Percentiles rank a stretch among this genome's conserved stretches.
phyloP scores from a whole-genome alignment of 2,888 invertebrate genomes.

The Hypolimnas misippus region DNA sequence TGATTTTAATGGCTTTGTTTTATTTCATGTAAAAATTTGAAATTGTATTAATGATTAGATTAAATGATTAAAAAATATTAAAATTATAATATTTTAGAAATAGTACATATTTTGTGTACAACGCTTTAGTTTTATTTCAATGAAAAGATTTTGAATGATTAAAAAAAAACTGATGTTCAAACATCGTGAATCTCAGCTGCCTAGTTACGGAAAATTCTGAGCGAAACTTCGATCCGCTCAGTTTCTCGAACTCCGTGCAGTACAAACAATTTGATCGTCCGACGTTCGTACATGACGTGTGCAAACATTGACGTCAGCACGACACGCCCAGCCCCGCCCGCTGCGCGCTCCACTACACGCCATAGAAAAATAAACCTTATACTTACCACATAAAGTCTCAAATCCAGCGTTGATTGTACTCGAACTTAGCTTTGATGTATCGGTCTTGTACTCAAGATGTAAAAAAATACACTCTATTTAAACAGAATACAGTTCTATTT shows the following conservation, averaged over 20 bases:
- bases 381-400: not conserved
- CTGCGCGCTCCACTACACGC: slow-evolving; percentile 51
- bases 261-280: slow-evolving; percentile 15
- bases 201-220: not conserved
- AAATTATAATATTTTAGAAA: no score
- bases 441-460: not conserved
- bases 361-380: slow-evolving; percentile 31
- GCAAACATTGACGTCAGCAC: slow-evolving; percentile 57
- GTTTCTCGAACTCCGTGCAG: slow-evolving; percentile 2
- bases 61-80: no score
- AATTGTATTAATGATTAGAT: no score
- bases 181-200: no score
- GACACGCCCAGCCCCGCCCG: slow-evolving; percentile 77
- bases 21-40: no score
- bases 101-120: no score
- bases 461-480: slow-evolving; percentile 1
- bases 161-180: no score
- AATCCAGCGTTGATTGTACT: not conserved
- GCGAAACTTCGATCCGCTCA: not conserved
- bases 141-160: no score
- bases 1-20: no score
- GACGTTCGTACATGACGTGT: slow-evolving; percentile 34
- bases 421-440: slow-evolving; percentile 5
- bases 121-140: no score
- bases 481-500: not conserved